Evolutionary conservation across 2,888 invertebrate genomes (phyloP).

Genomic region (Dendrolimus pini): DNA sequence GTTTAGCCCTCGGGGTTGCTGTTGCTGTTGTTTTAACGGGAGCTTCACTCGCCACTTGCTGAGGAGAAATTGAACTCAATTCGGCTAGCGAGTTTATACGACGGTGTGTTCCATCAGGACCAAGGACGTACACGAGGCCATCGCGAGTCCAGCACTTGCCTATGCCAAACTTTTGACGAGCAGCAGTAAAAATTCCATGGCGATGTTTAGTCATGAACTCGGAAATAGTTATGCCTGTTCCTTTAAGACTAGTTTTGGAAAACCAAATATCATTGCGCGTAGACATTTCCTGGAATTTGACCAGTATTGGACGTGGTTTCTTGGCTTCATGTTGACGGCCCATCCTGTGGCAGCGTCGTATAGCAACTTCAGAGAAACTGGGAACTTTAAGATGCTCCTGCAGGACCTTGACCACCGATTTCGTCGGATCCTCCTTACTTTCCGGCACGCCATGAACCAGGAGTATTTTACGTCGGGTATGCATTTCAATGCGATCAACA

Average conservation of each 20-base stretch:
- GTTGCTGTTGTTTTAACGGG: too few relatives aligned
- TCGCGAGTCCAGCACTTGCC: slow-evolving; percentile 8
- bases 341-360: not conserved
- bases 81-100: too few relatives aligned
- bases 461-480: not conserved
- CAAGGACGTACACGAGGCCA: slow-evolving; percentile 1
- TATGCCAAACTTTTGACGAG: slow-evolving; percentile 7
- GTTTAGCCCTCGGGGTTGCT: too few relatives aligned
- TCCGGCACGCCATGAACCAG: too few relatives aligned
- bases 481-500: not conserved
- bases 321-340: not conserved
- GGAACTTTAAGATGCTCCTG: too few relatives aligned
- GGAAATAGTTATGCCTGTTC: slow-evolving; percentile 8
- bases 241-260: slow-evolving; percentile 4
- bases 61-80: too few relatives aligned
- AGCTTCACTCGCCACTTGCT: too few relatives aligned
- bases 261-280: not conserved
- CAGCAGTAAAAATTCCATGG: slow-evolving; percentile 8
- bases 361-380: too few relatives aligned
- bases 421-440: too few relatives aligned
- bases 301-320: not conserved
- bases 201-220: slow-evolving; percentile 9
- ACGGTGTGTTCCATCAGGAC: not conserved
- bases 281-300: not conserved
- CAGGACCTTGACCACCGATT: too few relatives aligned